A percentile compares a stretch with the other conserved stretches of the same genome.
These are phyloP conservation scores for Phrynosoma blainvillii DNA, from an alignment of 2,113 vertebrate genomes.

Conservation along the genomic window DNA sequence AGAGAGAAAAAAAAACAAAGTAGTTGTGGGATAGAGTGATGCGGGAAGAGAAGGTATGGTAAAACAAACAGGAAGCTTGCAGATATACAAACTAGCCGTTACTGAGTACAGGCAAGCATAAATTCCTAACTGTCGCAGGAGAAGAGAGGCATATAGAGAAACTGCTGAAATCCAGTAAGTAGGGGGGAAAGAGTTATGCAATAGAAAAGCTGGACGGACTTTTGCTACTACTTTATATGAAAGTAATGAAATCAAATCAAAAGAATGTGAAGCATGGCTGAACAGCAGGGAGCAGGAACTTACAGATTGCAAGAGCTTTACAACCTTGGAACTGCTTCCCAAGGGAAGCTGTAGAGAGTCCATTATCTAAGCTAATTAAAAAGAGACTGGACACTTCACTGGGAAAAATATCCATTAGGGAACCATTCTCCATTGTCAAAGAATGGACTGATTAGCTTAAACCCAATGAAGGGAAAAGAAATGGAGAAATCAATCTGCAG, in stretches of 20 bases:
- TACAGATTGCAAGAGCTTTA: neutral
- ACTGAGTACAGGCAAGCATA: too few species aligned
- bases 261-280: neutral
- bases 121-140: too few species aligned
- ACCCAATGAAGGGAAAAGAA: conserved; percentile 31
- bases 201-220: neutral
- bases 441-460: conserved; percentile 9
- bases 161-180: too few species aligned
- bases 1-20: too few species aligned
- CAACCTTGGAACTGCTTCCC: conserved; percentile 4
- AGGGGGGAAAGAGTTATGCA: too few species aligned
- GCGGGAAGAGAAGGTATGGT: too few species aligned
- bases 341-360: conserved; percentile 5
- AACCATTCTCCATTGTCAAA: neutral
- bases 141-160: too few species aligned
- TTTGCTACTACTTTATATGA: neutral
- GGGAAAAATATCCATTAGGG: conserved; percentile 38
- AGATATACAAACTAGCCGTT: too few species aligned
- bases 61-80: too few species aligned
- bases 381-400: conserved; percentile 29
- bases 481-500: conserved; percentile 32
- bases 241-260: neutral
- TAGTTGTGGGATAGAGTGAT: too few species aligned
- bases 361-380: conserved; percentile 40
- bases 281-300: rapidly evolving